Percentiles rank a stretch among this genome's conserved stretches.
phyloP scores from a whole-genome alignment of 2,888 invertebrate genomes.

The Pilophorus perplexus region DNA sequence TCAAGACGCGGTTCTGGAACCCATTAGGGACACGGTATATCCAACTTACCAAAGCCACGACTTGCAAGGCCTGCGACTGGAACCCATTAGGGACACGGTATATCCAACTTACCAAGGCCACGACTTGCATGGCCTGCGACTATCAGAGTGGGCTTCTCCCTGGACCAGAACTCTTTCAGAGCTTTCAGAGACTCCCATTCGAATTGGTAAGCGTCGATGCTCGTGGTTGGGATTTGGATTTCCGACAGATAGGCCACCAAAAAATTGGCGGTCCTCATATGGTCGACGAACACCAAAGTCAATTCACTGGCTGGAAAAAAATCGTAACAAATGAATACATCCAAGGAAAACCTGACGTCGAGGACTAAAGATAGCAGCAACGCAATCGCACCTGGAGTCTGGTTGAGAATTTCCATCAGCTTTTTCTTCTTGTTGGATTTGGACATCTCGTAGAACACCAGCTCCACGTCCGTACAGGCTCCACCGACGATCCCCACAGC shows the following conservation, averaged over 20 bases:
- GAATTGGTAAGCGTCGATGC: constrained; percentile 71
- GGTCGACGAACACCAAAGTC: constrained; percentile 85
- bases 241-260: constrained; percentile 79
- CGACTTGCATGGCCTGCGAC: constrained; percentile 94
- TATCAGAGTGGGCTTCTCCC: constrained; percentile 75
- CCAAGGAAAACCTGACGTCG: no score
- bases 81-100: no score
- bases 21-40: no score
- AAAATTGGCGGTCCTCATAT: constrained; percentile 86
- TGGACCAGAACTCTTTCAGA: constrained; percentile 74
- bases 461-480: constrained; percentile 87
- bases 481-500: constrained; percentile 90
- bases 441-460: constrained; percentile 67
- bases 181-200: constrained; percentile 73
- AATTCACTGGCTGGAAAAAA: constrained; percentile 51
- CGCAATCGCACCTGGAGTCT: constrained; percentile 45
- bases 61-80: neutral
- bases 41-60: constrained; percentile 70
- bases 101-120: constrained; percentile 67
- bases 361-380: no score
- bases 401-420: constrained; percentile 66
- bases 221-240: constrained; percentile 66
- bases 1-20: neutral
- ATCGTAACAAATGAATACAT: no score
- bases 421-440: constrained; percentile 72